A percentile compares a stretch with the other conserved stretches of the same genome.
These are phyloP conservation scores for Elysia chlorotica DNA, from an alignment of 1,140 invertebrate genomes.

Conservation along the genomic window DNA sequence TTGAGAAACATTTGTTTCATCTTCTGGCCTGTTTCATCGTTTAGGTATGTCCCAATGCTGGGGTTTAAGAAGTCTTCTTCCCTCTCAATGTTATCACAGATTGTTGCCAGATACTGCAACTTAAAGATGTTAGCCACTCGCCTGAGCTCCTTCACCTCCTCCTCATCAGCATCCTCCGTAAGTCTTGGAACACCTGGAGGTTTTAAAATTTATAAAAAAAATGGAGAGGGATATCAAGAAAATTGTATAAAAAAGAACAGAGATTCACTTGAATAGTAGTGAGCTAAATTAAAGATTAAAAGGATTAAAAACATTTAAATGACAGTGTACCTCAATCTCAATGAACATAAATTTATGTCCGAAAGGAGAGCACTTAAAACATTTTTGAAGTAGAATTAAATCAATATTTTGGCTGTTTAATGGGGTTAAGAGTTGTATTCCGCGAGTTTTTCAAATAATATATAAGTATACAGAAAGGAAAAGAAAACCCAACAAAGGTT, in stretches of 20 bases:
- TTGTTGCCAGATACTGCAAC: conserved; percentile 40
- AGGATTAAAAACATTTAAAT: background rate
- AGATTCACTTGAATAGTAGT: background rate
- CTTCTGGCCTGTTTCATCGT: conserved; percentile 48
- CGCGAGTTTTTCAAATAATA: too few relatives aligned
- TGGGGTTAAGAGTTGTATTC: too few relatives aligned
- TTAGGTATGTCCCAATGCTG: conserved; percentile 57
- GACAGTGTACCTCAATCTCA: too few relatives aligned
- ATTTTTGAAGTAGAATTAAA: too few relatives aligned
- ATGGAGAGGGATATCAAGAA: too few relatives aligned
- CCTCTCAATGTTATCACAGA: conserved; percentile 46
- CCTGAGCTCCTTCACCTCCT: conserved; percentile 37
- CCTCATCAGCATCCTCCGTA: conserved; percentile 30
- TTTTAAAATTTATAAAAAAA: too few relatives aligned
- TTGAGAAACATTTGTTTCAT: conserved; percentile 56
- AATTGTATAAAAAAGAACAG: background rate
- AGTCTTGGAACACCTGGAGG: conserved; percentile 51
- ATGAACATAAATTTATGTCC: too few relatives aligned
- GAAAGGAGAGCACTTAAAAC: too few relatives aligned
- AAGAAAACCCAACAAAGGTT: too few relatives aligned
- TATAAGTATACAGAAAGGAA: too few relatives aligned
- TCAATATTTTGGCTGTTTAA: too few relatives aligned
- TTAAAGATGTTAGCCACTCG: conserved; percentile 46
- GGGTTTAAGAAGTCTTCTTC: conserved; percentile 58
- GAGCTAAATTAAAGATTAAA: background rate